Conservation (phyloP, 2,797 vertebrate species). For the Carcharodon carcharias region DNA sequence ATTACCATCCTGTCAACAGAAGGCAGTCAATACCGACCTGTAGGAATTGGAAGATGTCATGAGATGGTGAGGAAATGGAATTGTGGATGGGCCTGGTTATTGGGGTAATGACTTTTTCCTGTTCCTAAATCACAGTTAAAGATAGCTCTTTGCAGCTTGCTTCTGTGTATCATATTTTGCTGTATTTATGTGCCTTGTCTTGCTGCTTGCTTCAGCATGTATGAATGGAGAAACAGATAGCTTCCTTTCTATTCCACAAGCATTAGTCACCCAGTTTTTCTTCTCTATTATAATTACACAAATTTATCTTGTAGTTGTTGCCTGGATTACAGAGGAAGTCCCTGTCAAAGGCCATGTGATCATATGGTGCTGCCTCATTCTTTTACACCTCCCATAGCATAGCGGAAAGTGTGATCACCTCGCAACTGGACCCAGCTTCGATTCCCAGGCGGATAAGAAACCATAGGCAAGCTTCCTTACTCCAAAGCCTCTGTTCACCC, state of each 20-base stretch:
- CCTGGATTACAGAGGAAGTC: neutral
- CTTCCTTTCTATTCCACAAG: conserved; percentile 15
- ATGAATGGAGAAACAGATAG: neutral
- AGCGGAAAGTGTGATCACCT: neutral
- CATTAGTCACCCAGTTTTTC: neutral
- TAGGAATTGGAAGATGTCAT: neutral
- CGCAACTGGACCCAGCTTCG: neutral
- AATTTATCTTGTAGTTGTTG: neutral
- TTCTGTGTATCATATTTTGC: neutral
- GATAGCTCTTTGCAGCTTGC: neutral
- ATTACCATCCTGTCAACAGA: neutral
- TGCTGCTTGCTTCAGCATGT: neutral
- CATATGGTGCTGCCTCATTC: neutral
- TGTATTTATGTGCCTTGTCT: neutral
- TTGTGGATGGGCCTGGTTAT: neutral
- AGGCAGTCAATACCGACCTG: too few species aligned
- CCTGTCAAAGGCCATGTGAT: neutral
- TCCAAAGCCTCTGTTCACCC: neutral
- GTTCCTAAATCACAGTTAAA: neutral
- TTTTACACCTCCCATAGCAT: neutral
- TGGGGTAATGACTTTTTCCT: neutral
- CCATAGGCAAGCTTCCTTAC: neutral
- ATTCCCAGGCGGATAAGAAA: neutral
- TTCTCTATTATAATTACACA: neutral
- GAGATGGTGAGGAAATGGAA: too few species aligned